Evolutionary conservation across 2,888 invertebrate species (phyloP).

Genomic region (Byasa hedistus): DNA sequence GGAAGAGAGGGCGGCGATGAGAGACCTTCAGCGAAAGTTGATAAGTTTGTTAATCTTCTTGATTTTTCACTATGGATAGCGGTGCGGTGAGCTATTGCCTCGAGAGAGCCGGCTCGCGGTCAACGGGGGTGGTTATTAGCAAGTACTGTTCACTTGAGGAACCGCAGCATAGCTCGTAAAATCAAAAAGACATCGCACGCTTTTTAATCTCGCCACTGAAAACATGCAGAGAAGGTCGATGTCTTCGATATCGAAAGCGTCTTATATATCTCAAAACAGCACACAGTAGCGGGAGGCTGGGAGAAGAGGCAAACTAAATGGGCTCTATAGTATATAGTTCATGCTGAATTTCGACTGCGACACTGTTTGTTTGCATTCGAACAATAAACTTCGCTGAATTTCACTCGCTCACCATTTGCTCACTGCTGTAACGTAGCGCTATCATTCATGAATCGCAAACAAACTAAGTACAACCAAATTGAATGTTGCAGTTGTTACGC

Average conservation of each 20-base stretch:
- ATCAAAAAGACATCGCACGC: constrained; percentile 79
- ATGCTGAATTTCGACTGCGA: constrained; percentile 58
- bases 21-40: constrained; percentile 79
- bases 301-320: constrained; percentile 59
- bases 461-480: constrained; percentile 75
- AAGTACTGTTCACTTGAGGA: constrained; percentile 45
- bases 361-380: constrained; percentile 44
- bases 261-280: constrained; percentile 41
- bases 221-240: constrained; percentile 67
- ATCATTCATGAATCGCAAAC: constrained; percentile 65
- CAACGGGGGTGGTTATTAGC: constrained; percentile 41
- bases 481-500: constrained; percentile 42
- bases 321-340: constrained; percentile 57
- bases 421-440: constrained; percentile 40
- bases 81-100: constrained; percentile 53
- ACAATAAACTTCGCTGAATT: constrained; percentile 70
- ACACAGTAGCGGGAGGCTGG: constrained; percentile 63
- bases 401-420: constrained; percentile 68
- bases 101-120: constrained; percentile 42
- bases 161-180: constrained; percentile 65
- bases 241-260: constrained; percentile 56
- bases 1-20: constrained; percentile 59
- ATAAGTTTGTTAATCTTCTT: constrained; percentile 61
- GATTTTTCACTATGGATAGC: constrained; percentile 75
- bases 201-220: constrained; percentile 60